Evolutionary conservation across 2,113 vertebrate genomes (phyloP).

Genomic region (Grammomys dolichurus): DNA sequence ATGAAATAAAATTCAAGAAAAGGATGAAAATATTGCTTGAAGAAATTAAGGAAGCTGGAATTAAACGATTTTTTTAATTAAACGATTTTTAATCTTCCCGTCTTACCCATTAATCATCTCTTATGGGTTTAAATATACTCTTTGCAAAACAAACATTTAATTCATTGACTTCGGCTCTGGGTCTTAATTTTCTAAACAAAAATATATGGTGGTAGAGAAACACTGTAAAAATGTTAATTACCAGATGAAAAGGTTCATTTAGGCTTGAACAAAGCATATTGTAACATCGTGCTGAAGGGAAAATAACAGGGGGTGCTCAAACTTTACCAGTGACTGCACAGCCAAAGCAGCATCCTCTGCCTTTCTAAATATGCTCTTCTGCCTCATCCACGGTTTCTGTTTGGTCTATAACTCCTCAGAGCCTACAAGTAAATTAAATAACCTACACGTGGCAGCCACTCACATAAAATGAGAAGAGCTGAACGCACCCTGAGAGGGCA

Average conservation of each 20-base stretch:
- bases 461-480: not conserved
- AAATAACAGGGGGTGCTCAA: slow-evolving; percentile 78
- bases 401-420: slow-evolving; percentile 35
- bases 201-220: slow-evolving; percentile 77
- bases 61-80: slow-evolving; percentile 65
- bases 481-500: not conserved
- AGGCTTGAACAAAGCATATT: slow-evolving; percentile 80
- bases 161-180: slow-evolving; percentile 70
- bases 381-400: slow-evolving; percentile 37
- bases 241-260: slow-evolving; percentile 80
- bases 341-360: slow-evolving; percentile 53
- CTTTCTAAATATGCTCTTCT: slow-evolving; percentile 49
- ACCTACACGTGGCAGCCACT: not conserved
- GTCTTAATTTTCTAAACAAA: slow-evolving; percentile 83
- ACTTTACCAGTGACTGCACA: slow-evolving; percentile 59
- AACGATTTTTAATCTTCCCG: slow-evolving; percentile 63
- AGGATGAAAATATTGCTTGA: not conserved
- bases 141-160: slow-evolving; percentile 77
- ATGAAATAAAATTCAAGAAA: not conserved
- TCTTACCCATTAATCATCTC: slow-evolving; percentile 70
- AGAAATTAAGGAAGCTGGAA: slow-evolving; percentile 16
- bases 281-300: slow-evolving; percentile 77
- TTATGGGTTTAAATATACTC: slow-evolving; percentile 64
- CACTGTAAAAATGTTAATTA: slow-evolving; percentile 84
- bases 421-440: slow-evolving; percentile 49